Conservation (phyloP, 2,888 invertebrate species). For the Drosophila melanosoma region DNA sequence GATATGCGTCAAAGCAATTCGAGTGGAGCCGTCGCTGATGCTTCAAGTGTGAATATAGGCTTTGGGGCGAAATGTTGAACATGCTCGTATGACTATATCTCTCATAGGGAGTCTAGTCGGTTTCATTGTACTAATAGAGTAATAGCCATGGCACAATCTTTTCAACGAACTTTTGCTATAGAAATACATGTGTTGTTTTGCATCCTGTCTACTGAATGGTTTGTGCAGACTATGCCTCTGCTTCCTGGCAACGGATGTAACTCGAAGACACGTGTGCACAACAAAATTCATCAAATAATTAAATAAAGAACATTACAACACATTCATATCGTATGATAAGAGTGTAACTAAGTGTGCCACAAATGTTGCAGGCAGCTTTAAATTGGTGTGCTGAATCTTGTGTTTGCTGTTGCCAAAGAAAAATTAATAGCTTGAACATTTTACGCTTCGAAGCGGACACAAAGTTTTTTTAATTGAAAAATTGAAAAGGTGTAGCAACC, state of each 20-base stretch:
- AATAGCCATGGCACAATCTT: constrained; percentile 54
- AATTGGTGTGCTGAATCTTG: neutral
- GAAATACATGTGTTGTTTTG: constrained; percentile 35
- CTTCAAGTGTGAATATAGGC: neutral
- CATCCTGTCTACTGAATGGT: constrained; percentile 65
- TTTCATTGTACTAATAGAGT: constrained; percentile 63
- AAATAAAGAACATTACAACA: constrained; percentile 30
- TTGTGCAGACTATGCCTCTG: constrained; percentile 18
- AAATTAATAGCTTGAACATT: constrained; percentile 45
- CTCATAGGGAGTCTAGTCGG: constrained; percentile 30
- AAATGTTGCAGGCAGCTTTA: constrained; percentile 19
- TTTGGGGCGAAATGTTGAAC: neutral
- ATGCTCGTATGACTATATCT: constrained; percentile 56
- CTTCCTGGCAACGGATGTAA: constrained; percentile 66
- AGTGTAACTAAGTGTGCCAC: constrained; percentile 8
- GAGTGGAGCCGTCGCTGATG: constrained; percentile 27
- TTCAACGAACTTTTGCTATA: constrained; percentile 22
- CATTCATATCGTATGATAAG: neutral
- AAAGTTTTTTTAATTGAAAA: constrained; percentile 63
- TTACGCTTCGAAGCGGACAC: constrained; percentile 14
- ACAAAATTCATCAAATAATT: constrained; percentile 56
- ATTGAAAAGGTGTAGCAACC: neutral
- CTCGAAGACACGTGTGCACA: constrained; percentile 64
- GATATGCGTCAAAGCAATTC: constrained; percentile 63
- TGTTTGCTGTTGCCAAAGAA: constrained; percentile 23